Percentiles rank a stretch among this genome's conserved stretches.
Evolutionary conservation across 2,888 invertebrate species (phyloP).

Genomic region (Habrosyne pyritoides): DNA sequence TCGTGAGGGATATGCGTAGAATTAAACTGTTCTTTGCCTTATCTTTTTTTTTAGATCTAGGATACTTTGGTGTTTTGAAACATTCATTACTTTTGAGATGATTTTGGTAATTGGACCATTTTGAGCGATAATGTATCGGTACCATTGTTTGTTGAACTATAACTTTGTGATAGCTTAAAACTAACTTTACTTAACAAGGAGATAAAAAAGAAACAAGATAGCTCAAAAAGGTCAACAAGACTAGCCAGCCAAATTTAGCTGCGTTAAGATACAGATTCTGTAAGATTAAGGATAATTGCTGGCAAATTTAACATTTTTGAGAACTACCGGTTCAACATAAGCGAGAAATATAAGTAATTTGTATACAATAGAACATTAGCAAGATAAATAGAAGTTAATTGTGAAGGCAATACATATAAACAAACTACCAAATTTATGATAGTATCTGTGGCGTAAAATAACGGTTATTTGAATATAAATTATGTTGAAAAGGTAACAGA

Average conservation of each 20-base stretch:
- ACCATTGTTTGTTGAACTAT: not conserved
- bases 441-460: not conserved
- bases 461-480: not conserved
- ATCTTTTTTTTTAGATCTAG: conserved; percentile 48
- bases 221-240: not conserved
- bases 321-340: not conserved
- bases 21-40: conserved; percentile 54
- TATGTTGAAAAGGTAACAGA: not conserved
- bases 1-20: conserved; percentile 57
- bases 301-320: too few species aligned
- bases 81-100: not conserved
- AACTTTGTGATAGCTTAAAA: not conserved
- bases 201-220: not conserved
- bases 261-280: too few species aligned
- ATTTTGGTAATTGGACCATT: not conserved
- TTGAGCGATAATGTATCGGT: not conserved
- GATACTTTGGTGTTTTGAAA: conserved; percentile 25
- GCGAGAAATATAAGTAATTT: not conserved
- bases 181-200: not conserved
- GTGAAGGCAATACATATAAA: too few species aligned
- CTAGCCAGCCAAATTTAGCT: not conserved
- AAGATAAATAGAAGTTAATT: not conserved
- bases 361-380: not conserved
- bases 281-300: too few species aligned
- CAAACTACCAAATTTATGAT: not conserved